A percentile compares a stretch with the other conserved stretches of the same genome.
Evolutionary conservation across 1,140 invertebrate genomes (phyloP).

Genomic region (Drosophila orena): DNA sequence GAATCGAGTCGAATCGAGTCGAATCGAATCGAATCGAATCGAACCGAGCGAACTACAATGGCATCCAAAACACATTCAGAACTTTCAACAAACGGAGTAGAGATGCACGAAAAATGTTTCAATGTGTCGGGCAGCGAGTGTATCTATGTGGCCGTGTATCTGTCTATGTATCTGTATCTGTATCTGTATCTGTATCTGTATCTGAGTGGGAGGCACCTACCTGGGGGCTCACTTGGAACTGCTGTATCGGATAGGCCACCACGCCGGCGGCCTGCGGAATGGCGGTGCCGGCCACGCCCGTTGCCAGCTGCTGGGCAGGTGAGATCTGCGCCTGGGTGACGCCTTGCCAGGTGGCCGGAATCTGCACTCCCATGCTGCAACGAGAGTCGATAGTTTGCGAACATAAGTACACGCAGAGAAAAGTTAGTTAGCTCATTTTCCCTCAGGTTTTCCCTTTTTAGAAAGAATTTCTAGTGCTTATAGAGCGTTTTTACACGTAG

Average conservation of each 20-base stretch:
- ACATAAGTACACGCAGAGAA: conserved; percentile 22
- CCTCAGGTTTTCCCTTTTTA: too few species aligned
- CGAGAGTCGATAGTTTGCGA: background rate
- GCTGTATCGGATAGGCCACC: conserved; percentile 93
- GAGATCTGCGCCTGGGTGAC: conserved; percentile 87
- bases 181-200: conserved; percentile 10
- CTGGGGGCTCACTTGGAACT: conserved; percentile 90
- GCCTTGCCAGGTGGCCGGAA: conserved; percentile 89
- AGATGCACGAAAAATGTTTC: conserved; percentile 63
- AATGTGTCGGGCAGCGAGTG: conserved; percentile 39
- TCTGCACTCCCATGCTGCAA: conserved; percentile 91
- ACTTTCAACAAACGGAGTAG: conserved; percentile 69
- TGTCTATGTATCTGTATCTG: conserved; percentile 20
- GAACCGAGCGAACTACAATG: conserved; percentile 14
- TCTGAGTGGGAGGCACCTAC: conserved; percentile 60
- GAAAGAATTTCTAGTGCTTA: too few species aligned
- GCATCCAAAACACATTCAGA: conserved; percentile 61
- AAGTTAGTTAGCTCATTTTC: background rate
- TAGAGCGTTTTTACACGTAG: too few species aligned
- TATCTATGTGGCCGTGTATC: conserved; percentile 9
- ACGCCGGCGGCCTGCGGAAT: conserved; percentile 88
- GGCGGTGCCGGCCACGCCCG: conserved; percentile 86
- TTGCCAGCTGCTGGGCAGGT: conserved; percentile 86
- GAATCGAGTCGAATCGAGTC: too few species aligned
- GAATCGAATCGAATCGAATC: conserved; percentile 9